Evolutionary conservation across 2,113 vertebrate genomes (phyloP).

Genomic region (Nannobrachium achirus): DNA sequence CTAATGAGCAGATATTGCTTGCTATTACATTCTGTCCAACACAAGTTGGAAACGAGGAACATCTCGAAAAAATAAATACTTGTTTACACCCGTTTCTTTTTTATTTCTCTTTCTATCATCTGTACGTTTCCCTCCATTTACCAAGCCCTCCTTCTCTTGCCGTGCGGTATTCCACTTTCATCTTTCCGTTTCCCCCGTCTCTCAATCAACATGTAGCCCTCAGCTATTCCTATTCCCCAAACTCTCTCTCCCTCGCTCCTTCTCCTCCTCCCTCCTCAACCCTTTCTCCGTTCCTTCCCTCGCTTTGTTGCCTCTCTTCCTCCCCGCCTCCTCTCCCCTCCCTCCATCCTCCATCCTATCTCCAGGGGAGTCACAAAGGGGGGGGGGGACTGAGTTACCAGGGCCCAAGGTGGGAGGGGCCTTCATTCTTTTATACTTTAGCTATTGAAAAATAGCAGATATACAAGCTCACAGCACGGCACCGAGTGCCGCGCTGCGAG

Average conservation of each 20-base stretch:
- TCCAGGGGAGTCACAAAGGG: too few species aligned
- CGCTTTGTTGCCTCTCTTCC: neutral
- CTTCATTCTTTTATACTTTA: too few species aligned
- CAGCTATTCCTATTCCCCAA: constrained; percentile 22
- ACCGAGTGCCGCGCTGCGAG: too few species aligned
- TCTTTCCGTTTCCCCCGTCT: constrained; percentile 48
- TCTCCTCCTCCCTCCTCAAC: neutral
- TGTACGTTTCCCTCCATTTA: constrained; percentile 45
- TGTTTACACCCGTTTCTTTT: constrained; percentile 40
- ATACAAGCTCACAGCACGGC: too few species aligned
- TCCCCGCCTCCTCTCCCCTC: constrained; percentile 1
- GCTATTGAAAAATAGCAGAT: too few species aligned
- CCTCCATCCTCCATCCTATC: neutral
- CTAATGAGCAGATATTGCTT: too few species aligned
- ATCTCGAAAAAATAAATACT: neutral
- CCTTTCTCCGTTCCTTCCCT: neutral
- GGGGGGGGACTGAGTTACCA: too few species aligned
- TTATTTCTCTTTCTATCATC: constrained; percentile 32
- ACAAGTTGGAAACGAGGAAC: too few species aligned
- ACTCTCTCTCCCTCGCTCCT: neutral
- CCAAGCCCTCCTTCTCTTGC: constrained; percentile 24
- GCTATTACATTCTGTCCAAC: too few species aligned
- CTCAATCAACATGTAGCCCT: constrained; percentile 54
- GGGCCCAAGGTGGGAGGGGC: too few species aligned
- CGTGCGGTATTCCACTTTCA: constrained; percentile 28